Evolutionary conservation across 2,797 vertebrate species (phyloP), one percentile per base, ranked within the genome.

Genomic region (Dermochelys coriacea): DNA sequence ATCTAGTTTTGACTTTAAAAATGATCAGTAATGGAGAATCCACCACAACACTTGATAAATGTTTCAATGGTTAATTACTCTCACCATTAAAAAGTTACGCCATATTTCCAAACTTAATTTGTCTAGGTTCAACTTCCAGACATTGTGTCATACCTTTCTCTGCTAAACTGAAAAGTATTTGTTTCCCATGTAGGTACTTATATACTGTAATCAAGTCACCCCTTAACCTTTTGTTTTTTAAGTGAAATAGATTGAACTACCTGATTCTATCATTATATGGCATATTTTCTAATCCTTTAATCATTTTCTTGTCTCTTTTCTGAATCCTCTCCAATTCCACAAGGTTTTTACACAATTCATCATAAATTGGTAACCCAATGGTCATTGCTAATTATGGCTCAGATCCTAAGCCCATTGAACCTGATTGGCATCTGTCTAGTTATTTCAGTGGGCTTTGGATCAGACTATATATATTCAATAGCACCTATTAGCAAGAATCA

Each of bases 311-410:
- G 64, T 71, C 9, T 37, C 10, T 68, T 68, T n/a, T 68, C 34
- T 71, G n/a, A 71, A 41, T 71, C n/a, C n/a, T 23, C n/a, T 71
- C 64, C n/a, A 37, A 8, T 77, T 77, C 12, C 83, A 83, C 80
- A 80, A 89, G 80, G 29, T 86, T 93, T 94, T 85, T 41, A 47
- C 87, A 89, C 82, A 57, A 82, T 81, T 82, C 64, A 92, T 51
- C 86, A 82, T 19, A 90, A 81, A 61, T 92, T 88, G 31, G 25
- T 91, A 88, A 59, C 89, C 91, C 92, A 71, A 68, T 85, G 92
- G 88, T 55, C 82, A 89, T 83, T 94, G 29, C 51, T 88, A 85
- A 88, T 91, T 96, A 78, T 49, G 15, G 64, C 1, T 21, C 54
- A 34, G 80, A 83, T 25, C 45, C 18, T 71, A 84, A 47, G 34